Evolutionary conservation across 2,888 invertebrate genomes (phyloP), one percentile per base, ranked within the genome.

Genomic region (Lumbricus terrestris): DNA sequence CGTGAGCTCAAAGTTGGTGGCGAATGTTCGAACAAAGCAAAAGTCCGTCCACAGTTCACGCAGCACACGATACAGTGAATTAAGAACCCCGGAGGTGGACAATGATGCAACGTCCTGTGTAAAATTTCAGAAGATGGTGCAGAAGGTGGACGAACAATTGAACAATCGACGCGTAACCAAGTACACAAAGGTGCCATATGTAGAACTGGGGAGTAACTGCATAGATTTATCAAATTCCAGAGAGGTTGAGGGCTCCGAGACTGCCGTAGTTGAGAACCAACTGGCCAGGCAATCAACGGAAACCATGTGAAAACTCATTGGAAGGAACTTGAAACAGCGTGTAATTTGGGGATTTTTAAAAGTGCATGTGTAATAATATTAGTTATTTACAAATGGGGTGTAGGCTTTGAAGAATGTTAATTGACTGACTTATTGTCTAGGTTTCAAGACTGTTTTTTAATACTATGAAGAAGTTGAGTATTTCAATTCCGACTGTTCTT

Each of bases 71-170:
- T 85, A 23, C 85, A 85, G 37, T 20, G 85, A 35, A 37, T 8
- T 85, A 8, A 35, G 23, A 34, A 23, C 6, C 20, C 37, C 85
- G 35, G 35, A 85, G 35, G 37, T 35, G 34, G 85, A 33, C 37
- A 85, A 85, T 85, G 34, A 34, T 35, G 6, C 34, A 20, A 35
- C 85, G 23, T 85, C 85, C 18, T 85, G 85, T 85, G 85, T 85
- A 8, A 35, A 85, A 35, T 85, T 85, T 85, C 20, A 85, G 85
- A 34, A 85, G 35, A 85, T 85, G 85, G 37, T 85, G 34, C 20
- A 85, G 37, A 35, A 85, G 85, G 85, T 85, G 34, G 85, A 85
- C 35, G 85, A 85, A 37, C 85, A 85, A 34, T 37, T 85, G 34
- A 34, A 13, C 34, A 23, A 85, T 23, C 85, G 85, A 35, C 34